These are phyloP conservation scores for Ploceus nigricollis DNA, from an alignment of 2,113 vertebrate species.

Conservation along the genomic window DNA sequence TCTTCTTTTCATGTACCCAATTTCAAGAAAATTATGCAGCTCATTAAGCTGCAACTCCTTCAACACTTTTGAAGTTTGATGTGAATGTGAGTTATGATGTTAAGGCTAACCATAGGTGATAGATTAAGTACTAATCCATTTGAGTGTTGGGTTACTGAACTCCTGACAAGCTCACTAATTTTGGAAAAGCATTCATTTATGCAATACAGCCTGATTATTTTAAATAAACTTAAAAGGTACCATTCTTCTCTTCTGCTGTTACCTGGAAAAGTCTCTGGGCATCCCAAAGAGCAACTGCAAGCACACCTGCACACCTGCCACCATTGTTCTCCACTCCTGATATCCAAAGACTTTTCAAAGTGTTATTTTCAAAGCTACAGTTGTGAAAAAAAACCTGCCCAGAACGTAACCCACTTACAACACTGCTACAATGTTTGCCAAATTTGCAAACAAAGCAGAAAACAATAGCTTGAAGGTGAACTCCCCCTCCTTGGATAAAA, in stretches of 20 bases:
- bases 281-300: background rate
- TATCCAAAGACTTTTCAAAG: background rate
- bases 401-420: background rate
- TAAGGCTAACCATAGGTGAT: background rate
- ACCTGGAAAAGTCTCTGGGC: background rate
- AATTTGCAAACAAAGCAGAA: background rate
- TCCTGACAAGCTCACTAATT: background rate
- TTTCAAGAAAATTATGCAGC: background rate
- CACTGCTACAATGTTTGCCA: background rate
- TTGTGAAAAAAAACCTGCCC: background rate
- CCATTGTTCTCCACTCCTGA: background rate
- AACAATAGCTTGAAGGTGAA: background rate
- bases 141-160: fast-evolving
- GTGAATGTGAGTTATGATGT: background rate
- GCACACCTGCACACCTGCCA: background rate
- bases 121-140: background rate
- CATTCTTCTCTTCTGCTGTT: background rate
- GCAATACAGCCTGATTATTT: background rate
- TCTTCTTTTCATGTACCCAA: background rate
- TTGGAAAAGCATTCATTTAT: background rate
- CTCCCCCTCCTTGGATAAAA: background rate
- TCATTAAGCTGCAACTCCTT: background rate
- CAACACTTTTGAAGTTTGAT: background rate
- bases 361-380: background rate
- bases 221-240: background rate